Evolutionary conservation across 2,113 vertebrate species (phyloP).

Genomic region (Phaethon lepturus): DNA sequence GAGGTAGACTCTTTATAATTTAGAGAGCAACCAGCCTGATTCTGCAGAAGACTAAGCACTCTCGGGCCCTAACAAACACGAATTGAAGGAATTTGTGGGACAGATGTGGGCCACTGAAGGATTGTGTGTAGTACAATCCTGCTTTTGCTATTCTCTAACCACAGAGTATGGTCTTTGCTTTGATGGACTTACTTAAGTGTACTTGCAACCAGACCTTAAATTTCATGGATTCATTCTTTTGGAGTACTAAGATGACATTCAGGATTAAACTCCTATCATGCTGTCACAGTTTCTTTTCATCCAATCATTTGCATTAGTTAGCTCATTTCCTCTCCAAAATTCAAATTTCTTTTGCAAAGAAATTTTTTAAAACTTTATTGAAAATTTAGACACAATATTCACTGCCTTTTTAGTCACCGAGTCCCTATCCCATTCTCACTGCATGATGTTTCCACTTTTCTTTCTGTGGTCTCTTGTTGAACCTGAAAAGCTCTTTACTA

Average conservation of each 20-base stretch:
- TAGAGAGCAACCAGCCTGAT: background rate
- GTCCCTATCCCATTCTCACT: background rate
- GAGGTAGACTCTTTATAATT: background rate
- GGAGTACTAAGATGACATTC: background rate
- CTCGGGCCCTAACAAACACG: background rate
- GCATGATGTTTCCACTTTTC: background rate
- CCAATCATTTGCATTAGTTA: background rate
- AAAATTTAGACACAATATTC: background rate
- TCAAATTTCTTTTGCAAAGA: background rate
- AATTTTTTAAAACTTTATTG: background rate
- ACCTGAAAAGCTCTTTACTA: background rate
- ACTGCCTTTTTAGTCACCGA: background rate
- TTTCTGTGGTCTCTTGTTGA: background rate
- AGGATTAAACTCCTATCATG: background rate
- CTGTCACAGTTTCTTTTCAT: background rate
- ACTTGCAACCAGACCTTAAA: background rate
- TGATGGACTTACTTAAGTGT: background rate
- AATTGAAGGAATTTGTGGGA: background rate
- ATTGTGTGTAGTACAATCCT: background rate
- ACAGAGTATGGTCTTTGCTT: background rate
- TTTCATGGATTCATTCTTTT: background rate
- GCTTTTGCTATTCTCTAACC: background rate
- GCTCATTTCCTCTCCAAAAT: background rate
- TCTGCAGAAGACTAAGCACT: background rate
- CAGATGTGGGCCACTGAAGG: background rate